A percentile compares a stretch with the other conserved stretches of the same genome.
These are phyloP conservation scores for Heteronetta atricapilla DNA, from an alignment of 2,113 vertebrate species.

Conservation along the genomic window DNA sequence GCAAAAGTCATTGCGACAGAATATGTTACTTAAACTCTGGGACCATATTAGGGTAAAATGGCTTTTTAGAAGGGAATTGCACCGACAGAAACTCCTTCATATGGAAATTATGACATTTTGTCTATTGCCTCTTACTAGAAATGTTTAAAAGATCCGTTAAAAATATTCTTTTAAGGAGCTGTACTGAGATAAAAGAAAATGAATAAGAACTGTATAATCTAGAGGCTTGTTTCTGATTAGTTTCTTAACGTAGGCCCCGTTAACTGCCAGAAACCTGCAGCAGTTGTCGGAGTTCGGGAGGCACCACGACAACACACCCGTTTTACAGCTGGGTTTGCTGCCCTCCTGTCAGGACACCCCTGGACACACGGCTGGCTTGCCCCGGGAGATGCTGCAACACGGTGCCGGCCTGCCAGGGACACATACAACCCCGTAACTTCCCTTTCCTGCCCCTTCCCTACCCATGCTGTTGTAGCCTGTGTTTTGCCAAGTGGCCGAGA, in stretches of 20 bases:
- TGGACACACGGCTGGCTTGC: too few relatives aligned
- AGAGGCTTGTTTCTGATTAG: constrained; percentile 11
- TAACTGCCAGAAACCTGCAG: background rate
- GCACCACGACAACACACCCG: background rate
- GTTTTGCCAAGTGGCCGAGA: too few relatives aligned
- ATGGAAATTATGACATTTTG: constrained; percentile 69
- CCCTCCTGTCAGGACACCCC: background rate
- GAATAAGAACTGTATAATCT: constrained; percentile 11
- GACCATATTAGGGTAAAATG: constrained; percentile 57
- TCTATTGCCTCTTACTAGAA: constrained; percentile 59
- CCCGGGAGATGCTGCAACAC: too few relatives aligned
- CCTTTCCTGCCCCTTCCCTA: too few relatives aligned
- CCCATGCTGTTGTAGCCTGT: too few relatives aligned
- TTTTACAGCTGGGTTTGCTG: background rate
- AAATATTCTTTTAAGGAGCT: constrained; percentile 23
- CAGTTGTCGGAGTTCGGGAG: background rate
- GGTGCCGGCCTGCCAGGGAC: too few relatives aligned
- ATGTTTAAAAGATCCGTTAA: constrained; percentile 41
- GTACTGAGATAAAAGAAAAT: constrained; percentile 23
- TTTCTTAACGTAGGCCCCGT: background rate
- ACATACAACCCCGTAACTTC: too few relatives aligned
- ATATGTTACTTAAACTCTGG: constrained; percentile 46
- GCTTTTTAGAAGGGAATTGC: constrained; percentile 42
- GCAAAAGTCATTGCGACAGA: constrained; percentile 58
- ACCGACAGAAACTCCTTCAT: constrained; percentile 49